These are phyloP conservation scores for Sepioteuthis lessoniana DNA, from an alignment of 2,888 invertebrate genomes.

Conservation along the genomic window DNA sequence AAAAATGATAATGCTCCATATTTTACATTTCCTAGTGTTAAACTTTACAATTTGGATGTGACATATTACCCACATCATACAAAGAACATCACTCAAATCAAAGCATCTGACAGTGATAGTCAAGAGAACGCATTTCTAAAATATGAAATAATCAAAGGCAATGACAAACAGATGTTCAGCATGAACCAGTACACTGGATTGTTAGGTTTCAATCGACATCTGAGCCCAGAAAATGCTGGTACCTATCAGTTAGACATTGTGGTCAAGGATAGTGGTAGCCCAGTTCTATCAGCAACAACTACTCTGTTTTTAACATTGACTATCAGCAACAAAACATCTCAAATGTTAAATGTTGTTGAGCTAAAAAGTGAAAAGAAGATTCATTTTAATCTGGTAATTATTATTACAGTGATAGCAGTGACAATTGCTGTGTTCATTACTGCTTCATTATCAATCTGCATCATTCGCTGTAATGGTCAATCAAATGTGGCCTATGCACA, in stretches of 20 bases:
- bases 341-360: constrained; percentile 33
- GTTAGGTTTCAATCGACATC: background rate
- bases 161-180: background rate
- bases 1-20: constrained; percentile 23
- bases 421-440: constrained; percentile 13
- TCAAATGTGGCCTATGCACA: constrained; percentile 21
- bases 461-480: background rate
- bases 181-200: constrained; percentile 33
- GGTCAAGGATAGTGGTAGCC: constrained; percentile 6
- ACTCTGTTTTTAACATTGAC: constrained; percentile 9
- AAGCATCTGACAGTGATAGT: background rate
- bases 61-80: background rate
- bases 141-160: constrained; percentile 12
- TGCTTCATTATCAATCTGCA: background rate
- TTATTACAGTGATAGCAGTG: constrained; percentile 12
- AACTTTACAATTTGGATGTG: background rate
- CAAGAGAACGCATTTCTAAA: constrained; percentile 23
- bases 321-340: background rate
- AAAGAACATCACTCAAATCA: background rate
- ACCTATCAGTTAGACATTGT: constrained; percentile 9
- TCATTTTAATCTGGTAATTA: constrained; percentile 10
- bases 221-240: background rate
- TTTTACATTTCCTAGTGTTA: constrained; percentile 20
- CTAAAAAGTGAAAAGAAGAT: background rate
- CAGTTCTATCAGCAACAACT: constrained; percentile 21